Evolutionary conservation across 2,113 vertebrate genomes (phyloP).

Genomic region (Rissa tridactyla): DNA sequence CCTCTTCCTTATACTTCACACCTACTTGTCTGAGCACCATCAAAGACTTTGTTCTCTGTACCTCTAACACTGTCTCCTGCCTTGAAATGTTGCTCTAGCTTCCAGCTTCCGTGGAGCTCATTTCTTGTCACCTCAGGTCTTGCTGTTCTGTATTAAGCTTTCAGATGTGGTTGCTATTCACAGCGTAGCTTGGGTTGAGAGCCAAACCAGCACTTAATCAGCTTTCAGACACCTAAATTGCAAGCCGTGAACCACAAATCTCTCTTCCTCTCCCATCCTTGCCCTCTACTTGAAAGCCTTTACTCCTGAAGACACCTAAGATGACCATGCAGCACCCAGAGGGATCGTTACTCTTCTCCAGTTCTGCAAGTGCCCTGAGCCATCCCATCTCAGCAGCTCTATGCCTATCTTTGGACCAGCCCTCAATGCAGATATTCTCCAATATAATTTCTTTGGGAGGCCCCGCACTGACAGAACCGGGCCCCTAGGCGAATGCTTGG

Average conservation of each 20-base stretch:
- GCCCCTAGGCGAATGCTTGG: not conserved
- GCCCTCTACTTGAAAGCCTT: not conserved
- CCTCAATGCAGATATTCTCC: not conserved
- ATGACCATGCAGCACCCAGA: not conserved
- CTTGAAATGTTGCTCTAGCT: not conserved
- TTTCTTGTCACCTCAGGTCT: not conserved
- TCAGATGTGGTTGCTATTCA: not conserved
- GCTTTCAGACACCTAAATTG: not conserved
- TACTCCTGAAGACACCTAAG: not conserved
- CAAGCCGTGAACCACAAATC: not conserved
- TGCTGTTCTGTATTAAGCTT: not conserved
- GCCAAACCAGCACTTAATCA: constrained; percentile 30
- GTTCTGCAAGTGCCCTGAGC: not conserved
- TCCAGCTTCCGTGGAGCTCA: not conserved
- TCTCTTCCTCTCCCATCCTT: not conserved
- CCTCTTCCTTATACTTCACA: not conserved
- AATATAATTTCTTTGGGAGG: not conserved
- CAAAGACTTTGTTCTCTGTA: not conserved
- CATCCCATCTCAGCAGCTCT: not conserved
- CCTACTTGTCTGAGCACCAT: not conserved
- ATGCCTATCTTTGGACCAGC: not conserved
- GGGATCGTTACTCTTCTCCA: not conserved
- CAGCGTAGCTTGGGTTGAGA: not conserved
- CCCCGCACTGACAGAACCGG: not conserved
- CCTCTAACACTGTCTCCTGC: not conserved